Conservation (phyloP, 1,140 invertebrate genomes). For the Apis cerana region DNA sequence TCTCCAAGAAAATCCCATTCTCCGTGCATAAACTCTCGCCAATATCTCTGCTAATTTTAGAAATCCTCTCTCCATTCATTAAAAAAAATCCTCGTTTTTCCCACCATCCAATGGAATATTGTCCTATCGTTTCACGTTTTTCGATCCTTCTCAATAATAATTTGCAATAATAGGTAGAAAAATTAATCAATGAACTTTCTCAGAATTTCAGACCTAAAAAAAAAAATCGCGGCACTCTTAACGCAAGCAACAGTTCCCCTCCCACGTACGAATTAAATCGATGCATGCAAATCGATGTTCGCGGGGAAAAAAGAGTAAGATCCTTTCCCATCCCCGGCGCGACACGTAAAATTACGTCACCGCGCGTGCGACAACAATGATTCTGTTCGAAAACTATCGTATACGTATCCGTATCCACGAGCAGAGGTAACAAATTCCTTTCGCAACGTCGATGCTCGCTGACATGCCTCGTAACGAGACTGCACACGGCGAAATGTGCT, state of each 20-base stretch:
- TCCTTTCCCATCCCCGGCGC: background rate
- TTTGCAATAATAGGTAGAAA: too few relatives aligned
- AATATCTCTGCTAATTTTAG: background rate
- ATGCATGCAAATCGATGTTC: background rate
- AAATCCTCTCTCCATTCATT: background rate
- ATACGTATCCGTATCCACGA: background rate
- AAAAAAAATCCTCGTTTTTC: too few relatives aligned
- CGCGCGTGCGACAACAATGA: background rate
- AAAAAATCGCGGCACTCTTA: background rate
- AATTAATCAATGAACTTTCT: too few relatives aligned
- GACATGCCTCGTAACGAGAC: conserved; percentile 15
- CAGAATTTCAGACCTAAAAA: too few relatives aligned
- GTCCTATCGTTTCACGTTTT: background rate
- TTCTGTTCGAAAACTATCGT: background rate
- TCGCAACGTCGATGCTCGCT: conserved; percentile 2
- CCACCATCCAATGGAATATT: too few relatives aligned
- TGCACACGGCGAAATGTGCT: conserved; percentile 15
- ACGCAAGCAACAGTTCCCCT: background rate
- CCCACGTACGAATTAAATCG: background rate
- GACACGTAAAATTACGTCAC: background rate
- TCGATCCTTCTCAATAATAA: background rate
- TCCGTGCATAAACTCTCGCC: conserved; percentile 18
- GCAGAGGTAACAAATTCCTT: conserved; percentile 25
- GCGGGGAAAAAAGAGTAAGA: background rate
- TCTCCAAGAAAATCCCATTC: conserved; percentile 2